phyloP scores from a whole-genome alignment of 2,797 vertebrate genomes.

The Gila robusta region DNA sequence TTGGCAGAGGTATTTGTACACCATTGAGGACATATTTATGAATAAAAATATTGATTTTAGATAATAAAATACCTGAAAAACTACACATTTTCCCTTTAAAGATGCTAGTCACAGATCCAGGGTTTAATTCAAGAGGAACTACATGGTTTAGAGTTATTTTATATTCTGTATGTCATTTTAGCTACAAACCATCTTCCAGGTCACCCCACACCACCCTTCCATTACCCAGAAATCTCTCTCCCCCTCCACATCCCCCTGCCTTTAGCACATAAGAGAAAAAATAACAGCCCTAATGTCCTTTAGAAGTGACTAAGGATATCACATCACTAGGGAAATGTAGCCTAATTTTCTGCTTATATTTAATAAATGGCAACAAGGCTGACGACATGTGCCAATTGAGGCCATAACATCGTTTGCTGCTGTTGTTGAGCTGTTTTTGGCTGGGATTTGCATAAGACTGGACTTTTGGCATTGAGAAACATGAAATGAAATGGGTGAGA shows the following conservation, averaged over 20 bases:
- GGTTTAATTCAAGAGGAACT: not conserved
- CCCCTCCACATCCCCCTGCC: not conserved
- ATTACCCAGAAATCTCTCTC: slow-evolving; percentile 32
- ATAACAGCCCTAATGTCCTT: slow-evolving; percentile 20
- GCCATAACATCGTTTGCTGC: slow-evolving; percentile 51
- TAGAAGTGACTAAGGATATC: slow-evolving; percentile 41
- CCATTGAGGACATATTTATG: no score
- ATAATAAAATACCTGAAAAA: no score
- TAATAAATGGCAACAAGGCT: slow-evolving; percentile 52
- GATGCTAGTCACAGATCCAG: not conserved
- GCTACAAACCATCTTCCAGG: slow-evolving; percentile 17
- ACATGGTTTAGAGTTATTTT: not conserved
- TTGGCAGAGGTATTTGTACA: no score
- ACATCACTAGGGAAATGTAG: slow-evolving; percentile 47
- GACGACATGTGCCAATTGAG: slow-evolving; percentile 46
- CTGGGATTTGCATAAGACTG: slow-evolving; percentile 17
- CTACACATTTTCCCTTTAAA: not conserved
- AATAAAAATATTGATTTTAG: no score
- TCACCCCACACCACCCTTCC: not conserved
- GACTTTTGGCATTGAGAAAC: slow-evolving; percentile 33
- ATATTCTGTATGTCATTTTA: slow-evolving; percentile 11
- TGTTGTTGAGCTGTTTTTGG: slow-evolving; percentile 51
- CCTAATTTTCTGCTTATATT: slow-evolving; percentile 48
- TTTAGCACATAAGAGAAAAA: slow-evolving; percentile 23
- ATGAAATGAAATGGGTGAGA: slow-evolving; percentile 55